phyloP scores from a whole-genome alignment of 2,113 vertebrate species.

The Galemys pyrenaicus region DNA sequence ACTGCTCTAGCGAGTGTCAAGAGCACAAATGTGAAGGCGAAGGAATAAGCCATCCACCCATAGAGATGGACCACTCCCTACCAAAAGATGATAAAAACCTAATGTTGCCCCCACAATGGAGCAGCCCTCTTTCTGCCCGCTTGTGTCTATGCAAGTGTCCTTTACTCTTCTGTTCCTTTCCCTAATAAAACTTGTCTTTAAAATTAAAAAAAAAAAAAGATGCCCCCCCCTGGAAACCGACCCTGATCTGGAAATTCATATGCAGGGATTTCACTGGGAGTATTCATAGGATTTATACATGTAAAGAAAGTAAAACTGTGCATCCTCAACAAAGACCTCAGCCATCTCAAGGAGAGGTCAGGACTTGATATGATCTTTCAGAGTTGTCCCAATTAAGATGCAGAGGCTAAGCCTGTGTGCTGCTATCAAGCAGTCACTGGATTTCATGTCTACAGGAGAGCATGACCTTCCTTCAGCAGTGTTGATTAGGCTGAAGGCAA shows the following conservation, averaged over 20 bases:
- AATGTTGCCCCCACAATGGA: too few species aligned
- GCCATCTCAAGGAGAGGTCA: not conserved
- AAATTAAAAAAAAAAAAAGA: too few species aligned
- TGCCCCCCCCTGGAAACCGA: not conserved
- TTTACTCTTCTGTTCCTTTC: too few species aligned
- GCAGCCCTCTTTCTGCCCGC: too few species aligned
- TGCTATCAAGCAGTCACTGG: not conserved
- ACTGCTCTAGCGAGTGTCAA: too few species aligned
- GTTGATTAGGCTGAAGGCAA: not conserved
- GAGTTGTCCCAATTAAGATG: not conserved
- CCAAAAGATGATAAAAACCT: too few species aligned
- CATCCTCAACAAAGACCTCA: not conserved
- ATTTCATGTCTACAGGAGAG: not conserved
- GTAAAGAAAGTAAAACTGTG: not conserved
- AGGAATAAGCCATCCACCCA: too few species aligned
- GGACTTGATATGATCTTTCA: not conserved
- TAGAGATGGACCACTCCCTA: too few species aligned
- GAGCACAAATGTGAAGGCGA: too few species aligned
- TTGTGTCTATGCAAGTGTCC: too few species aligned
- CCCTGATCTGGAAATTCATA: not conserved
- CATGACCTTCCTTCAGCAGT: not conserved
- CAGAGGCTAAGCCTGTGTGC: not conserved
- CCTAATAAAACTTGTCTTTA: too few species aligned
- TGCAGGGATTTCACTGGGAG: not conserved
- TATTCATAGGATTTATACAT: not conserved